These are phyloP conservation scores for Mythimna ferrago DNA, from an alignment of 2,888 invertebrate genomes.

Conservation along the genomic window DNA sequence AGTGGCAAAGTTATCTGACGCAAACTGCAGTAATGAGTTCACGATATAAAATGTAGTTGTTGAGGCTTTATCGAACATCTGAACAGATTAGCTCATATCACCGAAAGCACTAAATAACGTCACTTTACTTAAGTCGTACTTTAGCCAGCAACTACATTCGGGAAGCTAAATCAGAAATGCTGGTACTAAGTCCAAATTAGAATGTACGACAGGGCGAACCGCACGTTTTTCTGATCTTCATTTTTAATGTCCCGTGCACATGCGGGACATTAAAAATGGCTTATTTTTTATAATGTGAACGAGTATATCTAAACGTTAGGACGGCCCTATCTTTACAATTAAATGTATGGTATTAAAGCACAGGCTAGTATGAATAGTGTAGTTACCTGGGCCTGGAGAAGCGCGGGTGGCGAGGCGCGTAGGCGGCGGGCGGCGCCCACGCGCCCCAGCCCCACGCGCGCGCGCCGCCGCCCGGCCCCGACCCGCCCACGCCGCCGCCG, in stretches of 20 bases:
- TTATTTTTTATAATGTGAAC: no score
- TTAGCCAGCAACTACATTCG: not conserved
- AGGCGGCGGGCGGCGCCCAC: slow-evolving; percentile 87
- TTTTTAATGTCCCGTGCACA: no score
- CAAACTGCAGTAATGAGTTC: not conserved
- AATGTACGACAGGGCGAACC: not conserved
- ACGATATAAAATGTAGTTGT: slow-evolving; percentile 25
- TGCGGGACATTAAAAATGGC: no score
- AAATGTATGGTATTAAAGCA: not conserved
- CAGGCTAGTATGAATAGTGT: not conserved
- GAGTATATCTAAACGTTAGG: no score
- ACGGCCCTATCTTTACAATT: no score
- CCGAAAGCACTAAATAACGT: not conserved
- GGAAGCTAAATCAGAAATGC: not conserved
- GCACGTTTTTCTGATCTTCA: no score
- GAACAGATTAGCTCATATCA: no score
- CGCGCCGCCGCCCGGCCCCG: slow-evolving; percentile 64
- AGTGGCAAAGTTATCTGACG: not conserved
- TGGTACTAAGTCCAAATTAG: slow-evolving; percentile 1
- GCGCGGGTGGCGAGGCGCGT: slow-evolving; percentile 84
- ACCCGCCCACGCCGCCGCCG: slow-evolving; percentile 67
- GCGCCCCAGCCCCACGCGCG: slow-evolving; percentile 87
- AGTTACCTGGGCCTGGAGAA: slow-evolving; percentile 86
- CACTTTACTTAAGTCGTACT: not conserved
- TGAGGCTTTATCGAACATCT: slow-evolving; percentile 11